Evolutionary conservation across 2,113 vertebrate species (phyloP).

Genomic region (Chlorocebus sabaeus): DNA sequence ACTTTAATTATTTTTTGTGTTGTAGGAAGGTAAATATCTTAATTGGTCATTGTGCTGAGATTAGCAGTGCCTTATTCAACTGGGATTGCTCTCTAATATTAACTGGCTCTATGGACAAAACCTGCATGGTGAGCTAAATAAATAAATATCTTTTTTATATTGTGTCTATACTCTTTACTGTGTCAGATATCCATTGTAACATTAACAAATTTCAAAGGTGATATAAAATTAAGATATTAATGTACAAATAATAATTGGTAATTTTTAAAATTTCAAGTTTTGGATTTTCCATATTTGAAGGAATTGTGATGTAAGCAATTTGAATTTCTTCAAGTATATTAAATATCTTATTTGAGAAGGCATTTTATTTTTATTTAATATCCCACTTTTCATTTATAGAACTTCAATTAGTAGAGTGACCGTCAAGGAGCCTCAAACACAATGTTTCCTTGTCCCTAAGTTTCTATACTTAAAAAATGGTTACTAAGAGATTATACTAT

Average conservation of each 20-base stretch:
- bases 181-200: background rate
- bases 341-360: background rate
- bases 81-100: slow-evolving; percentile 94
- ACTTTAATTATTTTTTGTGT: background rate
- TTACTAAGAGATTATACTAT: background rate
- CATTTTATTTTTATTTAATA: background rate
- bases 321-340: background rate
- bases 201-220: background rate
- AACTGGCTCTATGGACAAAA: slow-evolving; percentile 95
- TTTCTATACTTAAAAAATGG: background rate
- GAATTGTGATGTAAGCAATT: background rate
- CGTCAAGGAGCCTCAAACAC: background rate
- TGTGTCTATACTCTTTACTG: rapidly evolving
- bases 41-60: slow-evolving; percentile 91
- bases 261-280: background rate
- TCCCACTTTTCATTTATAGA: background rate
- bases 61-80: slow-evolving; percentile 92
- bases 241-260: background rate
- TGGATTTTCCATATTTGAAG: background rate
- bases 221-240: background rate
- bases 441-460: background rate
- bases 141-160: background rate
- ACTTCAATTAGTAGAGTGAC: background rate
- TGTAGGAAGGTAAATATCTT: slow-evolving; percentile 88
- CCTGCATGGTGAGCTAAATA: slow-evolving; percentile 88